Conservation (phyloP, 2,113 vertebrate species). For the Gallinago jamesoni region DNA sequence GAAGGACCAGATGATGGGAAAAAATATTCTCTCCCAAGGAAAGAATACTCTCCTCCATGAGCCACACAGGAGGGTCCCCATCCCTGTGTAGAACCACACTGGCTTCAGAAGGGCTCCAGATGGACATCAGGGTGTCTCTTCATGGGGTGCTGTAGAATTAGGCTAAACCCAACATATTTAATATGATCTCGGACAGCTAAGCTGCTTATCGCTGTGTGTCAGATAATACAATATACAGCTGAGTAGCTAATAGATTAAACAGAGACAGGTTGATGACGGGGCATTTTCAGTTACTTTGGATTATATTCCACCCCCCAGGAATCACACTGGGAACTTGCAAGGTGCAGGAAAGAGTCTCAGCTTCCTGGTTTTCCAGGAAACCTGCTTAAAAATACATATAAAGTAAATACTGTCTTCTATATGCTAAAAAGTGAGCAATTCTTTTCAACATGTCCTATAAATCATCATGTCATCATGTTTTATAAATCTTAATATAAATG, state of each 20-base stretch:
- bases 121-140: neutral
- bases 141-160: neutral
- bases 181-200: slow-evolving; percentile 41
- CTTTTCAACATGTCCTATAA: neutral
- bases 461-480: neutral
- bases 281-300: neutral
- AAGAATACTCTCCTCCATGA: neutral
- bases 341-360: neutral
- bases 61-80: neutral
- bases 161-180: slow-evolving; percentile 26
- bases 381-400: neutral
- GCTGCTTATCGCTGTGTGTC: slow-evolving; percentile 45
- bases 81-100: neutral
- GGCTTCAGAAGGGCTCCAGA: neutral
- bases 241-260: slow-evolving; percentile 53
- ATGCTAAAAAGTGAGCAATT: neutral
- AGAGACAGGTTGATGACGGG: slow-evolving; percentile 1
- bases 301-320: neutral
- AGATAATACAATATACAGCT: slow-evolving; percentile 52
- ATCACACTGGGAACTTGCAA: neutral
- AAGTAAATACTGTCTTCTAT: neutral
- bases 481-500: neutral
- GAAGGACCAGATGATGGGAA: neutral
- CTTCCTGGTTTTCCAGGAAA: neutral
- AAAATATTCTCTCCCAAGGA: neutral